phyloP scores from a whole-genome alignment of 2,113 vertebrate species.

The Trinectes maculatus region DNA sequence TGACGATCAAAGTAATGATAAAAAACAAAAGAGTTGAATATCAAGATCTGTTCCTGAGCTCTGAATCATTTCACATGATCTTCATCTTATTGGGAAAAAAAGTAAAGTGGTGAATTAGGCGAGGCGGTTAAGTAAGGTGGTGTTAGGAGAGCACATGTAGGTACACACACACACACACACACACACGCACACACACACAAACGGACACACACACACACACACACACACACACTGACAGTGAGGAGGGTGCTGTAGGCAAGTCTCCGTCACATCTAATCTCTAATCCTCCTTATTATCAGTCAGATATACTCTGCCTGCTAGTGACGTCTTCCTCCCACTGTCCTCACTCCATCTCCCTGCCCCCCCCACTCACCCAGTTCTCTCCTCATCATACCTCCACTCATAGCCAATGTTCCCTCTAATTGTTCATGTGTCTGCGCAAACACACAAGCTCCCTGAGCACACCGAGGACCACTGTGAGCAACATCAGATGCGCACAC shows the following conservation, averaged over 20 bases:
- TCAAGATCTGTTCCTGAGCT: background rate
- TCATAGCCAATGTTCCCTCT: no score
- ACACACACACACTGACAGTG: constrained; percentile 37
- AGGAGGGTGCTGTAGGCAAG: constrained; percentile 43
- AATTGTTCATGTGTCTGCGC: no score
- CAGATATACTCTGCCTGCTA: constrained; percentile 57
- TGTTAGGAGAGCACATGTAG: constrained; percentile 34
- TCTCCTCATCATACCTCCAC: constrained; percentile 7
- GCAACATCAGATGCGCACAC: no score
- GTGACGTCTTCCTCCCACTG: background rate
- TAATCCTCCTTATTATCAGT: constrained; percentile 73
- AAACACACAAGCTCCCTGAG: no score
- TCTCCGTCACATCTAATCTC: constrained; percentile 43
- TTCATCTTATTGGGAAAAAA: background rate
- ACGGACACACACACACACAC: constrained; percentile 22
- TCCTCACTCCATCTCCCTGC: background rate
- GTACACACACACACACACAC: constrained; percentile 21
- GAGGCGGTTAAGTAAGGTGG: constrained; percentile 27
- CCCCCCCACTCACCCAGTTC: background rate
- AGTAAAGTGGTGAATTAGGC: background rate
- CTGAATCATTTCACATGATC: background rate
- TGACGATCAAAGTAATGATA: background rate
- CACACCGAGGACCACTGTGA: no score
- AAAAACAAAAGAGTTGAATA: no score
- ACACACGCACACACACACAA: constrained; percentile 16